Evolutionary conservation across 2,113 vertebrate species (phyloP).

Genomic region (Crypturellus undulatus): DNA sequence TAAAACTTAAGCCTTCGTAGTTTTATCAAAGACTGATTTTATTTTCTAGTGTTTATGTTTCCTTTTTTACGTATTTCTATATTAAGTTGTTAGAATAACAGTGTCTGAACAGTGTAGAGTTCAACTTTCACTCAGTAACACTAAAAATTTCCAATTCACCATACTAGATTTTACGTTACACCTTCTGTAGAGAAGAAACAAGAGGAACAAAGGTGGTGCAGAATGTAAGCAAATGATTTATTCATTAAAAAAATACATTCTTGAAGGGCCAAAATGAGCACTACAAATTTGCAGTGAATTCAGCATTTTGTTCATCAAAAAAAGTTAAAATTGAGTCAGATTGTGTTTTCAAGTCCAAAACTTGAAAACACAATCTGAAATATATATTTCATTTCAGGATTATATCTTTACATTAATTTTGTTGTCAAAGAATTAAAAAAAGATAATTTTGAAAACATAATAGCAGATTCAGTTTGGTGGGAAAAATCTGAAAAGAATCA

Average conservation of each 20-base stretch:
- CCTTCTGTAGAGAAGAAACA: not conserved
- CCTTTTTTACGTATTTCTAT: constrained; percentile 10
- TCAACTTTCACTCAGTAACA: not conserved
- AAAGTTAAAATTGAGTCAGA: not conserved
- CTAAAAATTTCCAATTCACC: not conserved
- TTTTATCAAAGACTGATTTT: constrained; percentile 37
- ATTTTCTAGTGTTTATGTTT: constrained; percentile 18
- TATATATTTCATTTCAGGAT: not conserved
- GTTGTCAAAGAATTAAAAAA: not conserved
- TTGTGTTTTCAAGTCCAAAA: not conserved
- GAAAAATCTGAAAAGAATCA: rapidly evolving
- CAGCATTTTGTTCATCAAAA: not conserved
- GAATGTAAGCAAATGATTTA: not conserved
- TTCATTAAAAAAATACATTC: not conserved
- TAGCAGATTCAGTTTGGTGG: not conserved
- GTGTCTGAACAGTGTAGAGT: not conserved
- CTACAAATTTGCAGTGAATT: not conserved
- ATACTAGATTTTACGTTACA: not conserved
- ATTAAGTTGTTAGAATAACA: not conserved
- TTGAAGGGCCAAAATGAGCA: not conserved
- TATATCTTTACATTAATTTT: not conserved
- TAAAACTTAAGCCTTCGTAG: not conserved
- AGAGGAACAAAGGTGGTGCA: not conserved
- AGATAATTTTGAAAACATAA: not conserved
- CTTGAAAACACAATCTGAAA: not conserved